Base-by-base conservation (phyloP, 2,888 invertebrate species). In the Cephus pulcher region DNA sequence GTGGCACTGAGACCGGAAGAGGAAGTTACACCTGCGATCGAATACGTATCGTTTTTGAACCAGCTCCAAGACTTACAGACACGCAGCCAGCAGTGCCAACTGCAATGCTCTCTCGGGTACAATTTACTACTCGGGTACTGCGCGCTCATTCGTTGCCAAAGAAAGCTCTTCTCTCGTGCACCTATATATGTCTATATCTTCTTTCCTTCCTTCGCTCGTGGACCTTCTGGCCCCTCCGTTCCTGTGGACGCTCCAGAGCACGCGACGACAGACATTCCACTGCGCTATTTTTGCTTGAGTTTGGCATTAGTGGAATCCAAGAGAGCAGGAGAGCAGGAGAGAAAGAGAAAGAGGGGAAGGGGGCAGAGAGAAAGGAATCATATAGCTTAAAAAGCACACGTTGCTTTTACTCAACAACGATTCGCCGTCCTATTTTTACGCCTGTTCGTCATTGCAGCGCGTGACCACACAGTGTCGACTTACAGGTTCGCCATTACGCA, bases 241-340 rank as follows among this genome's bases (percentile, higher is more conserved):
- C 70, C 70, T 3, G 33, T 6, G 33, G 70, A 12, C 15, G 15
- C 70, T 70, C 70, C 70, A 30, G 70, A 30, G 70, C 70, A 30
- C 70, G 70, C 70, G 15, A 30, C 30, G 70, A 33, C 70, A 12
- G 32, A 3, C 70, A 70, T 33, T 30, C 32, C 32, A 23, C 70
- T 33, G 70, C 76, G 81, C 79, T 84, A 84, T 85, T 85, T 86
- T 80, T 76, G 80, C 70, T 74, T 71, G 76, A 79, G 78, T 81
- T 78, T 76, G 80, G 80, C 75, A 79, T 76, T 69, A 35, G 71
- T 15, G 75, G 78, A 37, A 75, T 78, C 56, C 78, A 15, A 73
- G 75, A 73, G 69, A 3, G 23, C 35, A 56, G 74, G 69, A 68
- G 35, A 35, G 35, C 3, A 73, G 2, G 35, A 37, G 37, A 11